Evolutionary conservation across 1,140 invertebrate genomes (phyloP), one percentile per base, ranked within the genome.

Genomic region (Pinna nobilis): DNA sequence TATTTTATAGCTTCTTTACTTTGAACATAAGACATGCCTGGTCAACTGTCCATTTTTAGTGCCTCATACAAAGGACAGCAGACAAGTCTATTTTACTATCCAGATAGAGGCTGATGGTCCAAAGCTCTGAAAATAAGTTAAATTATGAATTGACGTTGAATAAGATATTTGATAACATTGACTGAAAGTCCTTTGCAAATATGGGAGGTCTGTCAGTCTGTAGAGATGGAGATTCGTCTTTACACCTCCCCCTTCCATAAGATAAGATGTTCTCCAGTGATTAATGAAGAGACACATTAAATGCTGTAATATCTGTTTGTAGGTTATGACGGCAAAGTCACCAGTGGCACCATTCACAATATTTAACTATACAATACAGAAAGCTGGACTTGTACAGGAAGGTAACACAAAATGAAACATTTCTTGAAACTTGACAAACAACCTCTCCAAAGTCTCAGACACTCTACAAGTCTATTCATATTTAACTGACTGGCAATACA

Each of bases 241-340:
- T n/a, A n/a, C n/a, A 11, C 39, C n/a, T 44, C 39, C 39, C n/a
- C n/a, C n/a, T 44, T 44, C 9, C 39, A 44, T 9, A 11, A 9
- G 9, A 44, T 11, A 44, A 44, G n/a, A 9, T 44, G 39, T 44
- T n/a, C 9, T n/a, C 9, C n/a, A 11, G 39, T 44, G n/a, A 11
- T n/a, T n/a, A 44, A 44, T 44, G n/a, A 18, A 2, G 25, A 15
- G 9, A 1, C 28, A 30, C 32, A 28, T 18, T 44, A 50, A 25
- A 35, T n/a, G 3, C 3, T 32, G 15, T 15, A 30, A 13, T 63
- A 60, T 59, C 55, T 70, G 50, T 23, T 65, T 69, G 3, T 72
- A 86, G 83, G 72, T 86, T 13, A 72, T 84, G 55, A 78, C 85
- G 18, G 84, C 83, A 51, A 86, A 86, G 53, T 85, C 83, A 15